Percentiles rank a stretch among this genome's conserved stretches.
phyloP scores from a whole-genome alignment of 2,888 invertebrate species.

The Branchellion lobata region DNA sequence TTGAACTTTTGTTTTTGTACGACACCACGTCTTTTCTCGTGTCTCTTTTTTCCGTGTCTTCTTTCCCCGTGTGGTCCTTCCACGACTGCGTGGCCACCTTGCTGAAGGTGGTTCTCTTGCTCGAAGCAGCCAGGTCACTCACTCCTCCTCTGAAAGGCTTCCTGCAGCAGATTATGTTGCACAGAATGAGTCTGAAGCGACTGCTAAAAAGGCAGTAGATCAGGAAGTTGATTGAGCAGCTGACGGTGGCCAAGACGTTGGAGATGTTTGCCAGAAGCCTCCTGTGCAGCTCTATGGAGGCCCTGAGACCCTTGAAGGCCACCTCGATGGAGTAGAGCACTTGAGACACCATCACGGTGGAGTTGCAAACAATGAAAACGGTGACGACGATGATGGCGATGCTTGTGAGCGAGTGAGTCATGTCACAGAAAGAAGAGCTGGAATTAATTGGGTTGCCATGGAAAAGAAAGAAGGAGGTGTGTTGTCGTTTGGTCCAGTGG shows the following conservation, averaged over 20 bases:
- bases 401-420: conserved; percentile 45
- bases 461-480: conserved; percentile 18
- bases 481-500: conserved; percentile 27
- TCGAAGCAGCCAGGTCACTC: too few relatives aligned
- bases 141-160: neutral
- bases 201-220: conserved; percentile 52
- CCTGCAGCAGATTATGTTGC: conserved; percentile 34
- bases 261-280: conserved; percentile 47
- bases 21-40: too few relatives aligned
- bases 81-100: too few relatives aligned
- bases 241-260: conserved; percentile 51
- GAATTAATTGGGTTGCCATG: neutral
- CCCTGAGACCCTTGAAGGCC: neutral
- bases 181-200: conserved; percentile 44
- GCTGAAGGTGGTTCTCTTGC: too few relatives aligned
- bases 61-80: too few relatives aligned
- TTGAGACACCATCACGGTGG: conserved; percentile 49
- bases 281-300: conserved; percentile 43
- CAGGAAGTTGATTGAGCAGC: conserved; percentile 52
- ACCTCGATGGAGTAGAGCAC: conserved; percentile 48
- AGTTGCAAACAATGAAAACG: conserved; percentile 49
- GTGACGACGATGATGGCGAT: conserved; percentile 49
- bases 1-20: too few relatives aligned
- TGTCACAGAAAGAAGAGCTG: neutral
- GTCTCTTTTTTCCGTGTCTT: too few relatives aligned